Evolutionary conservation across 2,113 vertebrate species (phyloP), one percentile per base, ranked within the genome.

Genomic region (Opisthocomus hoazin): DNA sequence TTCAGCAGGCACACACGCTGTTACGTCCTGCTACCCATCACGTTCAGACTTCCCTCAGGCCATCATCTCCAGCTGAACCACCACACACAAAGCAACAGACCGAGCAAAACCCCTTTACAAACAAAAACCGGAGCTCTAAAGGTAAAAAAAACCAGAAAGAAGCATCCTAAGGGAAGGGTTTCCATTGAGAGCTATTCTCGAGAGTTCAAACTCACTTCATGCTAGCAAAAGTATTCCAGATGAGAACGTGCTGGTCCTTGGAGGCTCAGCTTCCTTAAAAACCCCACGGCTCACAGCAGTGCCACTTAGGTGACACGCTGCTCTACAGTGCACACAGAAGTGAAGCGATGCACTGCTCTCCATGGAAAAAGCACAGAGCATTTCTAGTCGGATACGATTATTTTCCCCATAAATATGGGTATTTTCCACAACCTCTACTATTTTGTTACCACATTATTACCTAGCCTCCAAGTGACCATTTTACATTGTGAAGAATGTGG

Each of bases 251-350:
- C 34, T 54, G 29, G 45, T 12, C 15, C 41, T 64, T 39, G 30
- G 8, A 70, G 78, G n/a, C 45, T 70, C 64, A 51, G 34, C 7
- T 81, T 74, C 69, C 60, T 70, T 46, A 26, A 60, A 71, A 69
- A 32, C 0, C 27, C 20, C 48, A 6, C 32, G 26, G 24, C 1
- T 61, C 23, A 43, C 50, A 46, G 14, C 30, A 54, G 12, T 5
- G 24, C 20, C 61, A 61, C 41, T 43, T 3, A 8, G 9, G 15
- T 0, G 18, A 26, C 9, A 1, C 1, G 1, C 43, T 57, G 48
- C 0, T 64, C n/a, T 3, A 7, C 0, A 36, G 14, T 3, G n/a
- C 41, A 51, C 66, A 23, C 41, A 70, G 6, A 29, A 51, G 21
- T 36, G 24, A 82, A 48, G 18, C 29, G 17, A 4, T 7, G 13